Evolutionary conservation across 2,797 vertebrate genomes (phyloP).

Genomic region (Orestias chungarensis): DNA sequence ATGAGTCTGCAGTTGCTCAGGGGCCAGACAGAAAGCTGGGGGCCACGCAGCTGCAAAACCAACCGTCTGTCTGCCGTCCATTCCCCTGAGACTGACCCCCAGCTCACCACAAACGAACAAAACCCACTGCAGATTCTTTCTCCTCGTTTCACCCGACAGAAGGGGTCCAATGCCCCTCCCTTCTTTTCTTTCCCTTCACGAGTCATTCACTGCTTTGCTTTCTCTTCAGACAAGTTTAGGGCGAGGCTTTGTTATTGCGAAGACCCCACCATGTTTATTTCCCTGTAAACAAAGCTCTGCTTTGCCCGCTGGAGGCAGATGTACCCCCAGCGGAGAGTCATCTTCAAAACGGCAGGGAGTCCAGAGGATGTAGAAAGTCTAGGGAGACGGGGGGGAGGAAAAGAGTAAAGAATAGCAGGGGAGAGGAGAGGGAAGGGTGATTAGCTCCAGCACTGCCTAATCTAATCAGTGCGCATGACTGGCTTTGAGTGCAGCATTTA

Average conservation of each 20-base stretch:
- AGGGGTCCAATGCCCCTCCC: slow-evolving; percentile 26
- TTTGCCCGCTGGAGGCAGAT: slow-evolving; percentile 45
- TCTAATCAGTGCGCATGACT: slow-evolving; percentile 79
- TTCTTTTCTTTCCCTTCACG: slow-evolving; percentile 9
- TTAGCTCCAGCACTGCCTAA: slow-evolving; percentile 68
- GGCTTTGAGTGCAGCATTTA: slow-evolving; percentile 25
- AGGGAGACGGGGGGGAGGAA: neutral
- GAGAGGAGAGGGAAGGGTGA: slow-evolving; percentile 47
- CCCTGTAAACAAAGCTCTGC: slow-evolving; percentile 51
- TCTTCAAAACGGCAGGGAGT: slow-evolving; percentile 42
- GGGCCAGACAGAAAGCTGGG: slow-evolving; percentile 55
- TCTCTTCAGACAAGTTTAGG: slow-evolving; percentile 39
- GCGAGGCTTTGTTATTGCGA: slow-evolving; percentile 58
- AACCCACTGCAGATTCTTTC: slow-evolving; percentile 60
- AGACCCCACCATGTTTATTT: slow-evolving; percentile 64
- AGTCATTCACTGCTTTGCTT: slow-evolving; percentile 50
- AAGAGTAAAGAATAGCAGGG: slow-evolving; percentile 29
- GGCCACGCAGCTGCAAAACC: slow-evolving; percentile 69
- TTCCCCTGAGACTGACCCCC: slow-evolving; percentile 69
- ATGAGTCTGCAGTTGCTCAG: slow-evolving; percentile 57
- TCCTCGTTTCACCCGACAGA: slow-evolving; percentile 65
- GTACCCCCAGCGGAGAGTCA: slow-evolving; percentile 58
- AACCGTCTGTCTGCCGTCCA: slow-evolving; percentile 47
- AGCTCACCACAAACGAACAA: slow-evolving; percentile 61
- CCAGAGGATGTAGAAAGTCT: slow-evolving; percentile 8